phyloP scores from a whole-genome alignment of 2,797 vertebrate species.

The Cossypha heuglini region DNA sequence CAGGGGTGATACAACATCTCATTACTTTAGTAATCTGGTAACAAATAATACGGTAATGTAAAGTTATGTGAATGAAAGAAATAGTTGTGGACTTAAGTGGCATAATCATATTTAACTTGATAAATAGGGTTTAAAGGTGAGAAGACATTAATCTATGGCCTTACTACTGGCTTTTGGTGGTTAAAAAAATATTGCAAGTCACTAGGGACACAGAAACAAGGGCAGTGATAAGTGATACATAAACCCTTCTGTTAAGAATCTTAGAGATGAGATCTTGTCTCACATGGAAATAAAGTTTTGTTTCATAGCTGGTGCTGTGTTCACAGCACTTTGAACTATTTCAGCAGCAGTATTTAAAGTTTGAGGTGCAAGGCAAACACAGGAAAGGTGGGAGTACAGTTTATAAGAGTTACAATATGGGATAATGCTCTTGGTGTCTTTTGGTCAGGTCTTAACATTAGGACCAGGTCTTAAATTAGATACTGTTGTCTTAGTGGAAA shows the following conservation, averaged over 20 bases:
- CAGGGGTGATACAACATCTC: background rate
- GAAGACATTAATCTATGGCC: background rate
- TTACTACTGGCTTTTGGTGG: background rate
- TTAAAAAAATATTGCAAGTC: background rate
- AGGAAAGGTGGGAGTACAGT: background rate
- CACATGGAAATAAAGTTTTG: background rate
- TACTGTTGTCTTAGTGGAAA: background rate
- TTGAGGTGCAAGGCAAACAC: background rate
- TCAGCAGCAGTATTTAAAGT: background rate
- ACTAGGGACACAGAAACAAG: background rate
- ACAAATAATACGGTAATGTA: background rate
- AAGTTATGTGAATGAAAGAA: background rate
- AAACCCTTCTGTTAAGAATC: background rate
- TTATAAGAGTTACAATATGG: background rate
- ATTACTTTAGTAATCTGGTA: background rate
- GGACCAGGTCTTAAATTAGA: background rate
- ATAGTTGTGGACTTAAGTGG: background rate
- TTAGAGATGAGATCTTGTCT: background rate
- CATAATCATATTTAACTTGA: background rate
- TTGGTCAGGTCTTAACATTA: fast-evolving
- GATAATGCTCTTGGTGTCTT: background rate
- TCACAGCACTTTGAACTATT: background rate
- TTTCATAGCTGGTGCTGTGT: background rate
- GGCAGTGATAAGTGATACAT: background rate
- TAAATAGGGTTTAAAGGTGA: background rate